phyloP scores from a whole-genome alignment of 2,797 vertebrate species.

The Aotus griseimembra region DNA sequence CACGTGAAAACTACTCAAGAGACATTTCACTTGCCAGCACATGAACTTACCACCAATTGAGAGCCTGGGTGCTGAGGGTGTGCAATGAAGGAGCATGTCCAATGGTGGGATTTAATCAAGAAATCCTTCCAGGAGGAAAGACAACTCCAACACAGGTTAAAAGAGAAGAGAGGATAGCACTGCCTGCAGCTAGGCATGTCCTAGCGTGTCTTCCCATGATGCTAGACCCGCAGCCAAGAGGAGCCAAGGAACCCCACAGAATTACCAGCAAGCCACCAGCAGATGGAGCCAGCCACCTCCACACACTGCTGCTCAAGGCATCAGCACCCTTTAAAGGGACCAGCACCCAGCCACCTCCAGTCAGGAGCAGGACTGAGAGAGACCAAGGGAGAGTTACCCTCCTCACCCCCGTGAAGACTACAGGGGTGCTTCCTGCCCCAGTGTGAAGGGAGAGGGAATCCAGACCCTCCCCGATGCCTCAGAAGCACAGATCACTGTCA shows the following conservation, averaged over 20 bases:
- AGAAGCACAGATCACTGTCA: neutral
- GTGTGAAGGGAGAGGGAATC: neutral
- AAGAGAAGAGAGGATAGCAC: neutral
- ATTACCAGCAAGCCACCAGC: constrained; percentile 19
- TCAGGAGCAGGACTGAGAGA: neutral
- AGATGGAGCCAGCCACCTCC: constrained; percentile 59
- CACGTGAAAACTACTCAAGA: neutral
- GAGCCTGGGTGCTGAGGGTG: neutral
- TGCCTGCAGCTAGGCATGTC: neutral
- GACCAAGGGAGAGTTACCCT: neutral
- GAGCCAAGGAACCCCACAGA: neutral
- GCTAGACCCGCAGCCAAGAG: neutral
- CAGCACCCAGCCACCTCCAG: neutral
- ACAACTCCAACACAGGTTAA: neutral
- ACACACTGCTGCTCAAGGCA: neutral
- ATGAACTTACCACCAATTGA: neutral
- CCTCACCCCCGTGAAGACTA: neutral
- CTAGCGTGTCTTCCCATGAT: neutral
- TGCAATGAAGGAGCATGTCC: neutral
- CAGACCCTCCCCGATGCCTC: neutral
- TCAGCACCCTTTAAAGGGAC: neutral
- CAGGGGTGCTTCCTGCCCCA: neutral
- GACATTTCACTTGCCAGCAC: neutral
- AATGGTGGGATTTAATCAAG: neutral
- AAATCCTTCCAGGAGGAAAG: constrained; percentile 6